Base-by-base conservation (phyloP, 2,888 invertebrate species). In the Carabus problematicus region DNA sequence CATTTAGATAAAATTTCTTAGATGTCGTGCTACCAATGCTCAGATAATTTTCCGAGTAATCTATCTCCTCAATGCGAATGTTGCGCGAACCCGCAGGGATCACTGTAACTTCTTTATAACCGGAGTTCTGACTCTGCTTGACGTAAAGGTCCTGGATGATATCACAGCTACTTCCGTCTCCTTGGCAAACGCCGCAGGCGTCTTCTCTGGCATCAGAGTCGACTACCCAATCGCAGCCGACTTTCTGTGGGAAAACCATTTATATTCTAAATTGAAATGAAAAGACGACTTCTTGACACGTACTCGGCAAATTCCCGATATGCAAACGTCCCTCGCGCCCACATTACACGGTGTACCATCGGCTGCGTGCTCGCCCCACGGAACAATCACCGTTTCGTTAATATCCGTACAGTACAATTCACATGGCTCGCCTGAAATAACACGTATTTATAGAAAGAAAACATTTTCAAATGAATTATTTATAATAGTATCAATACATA, bases 181-280 rank as follows among this genome's bases (percentile, higher is more conserved):
- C 95, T 75, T 91, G 91, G 78, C 95, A 95, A 61, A 93, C 85
- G 6, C 95, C 95, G 79, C 95, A 95, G 56, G 89, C 87, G 81
- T 95, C 95, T 77, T 94, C 94, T 75, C 88, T 86, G 40, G 90
- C 86, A 63, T 87, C 87, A 0, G 94, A 94, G 77, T 92, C 92
- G 58, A 95, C 89, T 64, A 87, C 83, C 94, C 94, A 95, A 83
- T 95, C 95, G 82, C 95, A 95, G n/a, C 95, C 93, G 63, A 95
- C 92, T 83, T 89, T 90, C 90, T 94, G 85, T 77, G 87, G 85
- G 73, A 85, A 63, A 29, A 29, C 29, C 29, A 29, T 29, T 29
- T 29, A 29, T 29, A 29, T 29, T 29, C 29, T 29, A 29, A 29
- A 29, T 2, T 29, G 29, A 29, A 29, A 29, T 29, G 29, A 29